Evolutionary conservation across 1,140 invertebrate genomes (phyloP).

Genomic region (Thaumatotibia leucotreta): DNA sequence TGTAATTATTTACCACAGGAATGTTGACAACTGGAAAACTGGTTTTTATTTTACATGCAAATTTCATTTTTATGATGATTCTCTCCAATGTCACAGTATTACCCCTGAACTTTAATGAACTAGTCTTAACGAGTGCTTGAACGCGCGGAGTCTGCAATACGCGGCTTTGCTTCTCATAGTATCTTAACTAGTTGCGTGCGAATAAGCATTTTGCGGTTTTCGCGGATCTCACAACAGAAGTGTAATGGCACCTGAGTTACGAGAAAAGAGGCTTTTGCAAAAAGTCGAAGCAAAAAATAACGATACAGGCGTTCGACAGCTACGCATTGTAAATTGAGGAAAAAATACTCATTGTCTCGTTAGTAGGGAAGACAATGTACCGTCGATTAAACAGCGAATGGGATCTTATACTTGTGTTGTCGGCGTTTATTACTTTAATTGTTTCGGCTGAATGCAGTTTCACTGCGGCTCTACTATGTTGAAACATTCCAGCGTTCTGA

Average conservation of each 20-base stretch:
- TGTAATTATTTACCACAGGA: conserved; percentile 45
- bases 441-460: conserved; percentile 60
- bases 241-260: conserved; percentile 22
- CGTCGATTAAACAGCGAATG: conserved; percentile 52
- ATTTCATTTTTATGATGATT: conserved; percentile 23
- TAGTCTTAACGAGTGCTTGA: conserved; percentile 17
- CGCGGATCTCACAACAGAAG: conserved; percentile 39
- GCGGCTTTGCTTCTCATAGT: conserved; percentile 29
- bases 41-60: conserved; percentile 30
- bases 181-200: conserved; percentile 42
- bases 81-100: conserved; percentile 20
- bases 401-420: conserved; percentile 50
- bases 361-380: conserved; percentile 61
- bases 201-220: conserved; percentile 56
- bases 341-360: conserved; percentile 56
- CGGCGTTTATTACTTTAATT: conserved; percentile 61
- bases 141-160: conserved; percentile 25
- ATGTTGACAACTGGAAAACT: conserved; percentile 33
- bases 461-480: conserved; percentile 50
- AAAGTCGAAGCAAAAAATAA: conserved; percentile 28
- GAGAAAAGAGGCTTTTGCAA: conserved; percentile 17
- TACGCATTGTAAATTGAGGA: conserved; percentile 54
- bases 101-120: conserved; percentile 32
- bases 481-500: conserved; percentile 25
- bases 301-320: conserved; percentile 43